Conservation (phyloP, 2,797 vertebrate genomes). For the Pangasius mekongensis region DNA sequence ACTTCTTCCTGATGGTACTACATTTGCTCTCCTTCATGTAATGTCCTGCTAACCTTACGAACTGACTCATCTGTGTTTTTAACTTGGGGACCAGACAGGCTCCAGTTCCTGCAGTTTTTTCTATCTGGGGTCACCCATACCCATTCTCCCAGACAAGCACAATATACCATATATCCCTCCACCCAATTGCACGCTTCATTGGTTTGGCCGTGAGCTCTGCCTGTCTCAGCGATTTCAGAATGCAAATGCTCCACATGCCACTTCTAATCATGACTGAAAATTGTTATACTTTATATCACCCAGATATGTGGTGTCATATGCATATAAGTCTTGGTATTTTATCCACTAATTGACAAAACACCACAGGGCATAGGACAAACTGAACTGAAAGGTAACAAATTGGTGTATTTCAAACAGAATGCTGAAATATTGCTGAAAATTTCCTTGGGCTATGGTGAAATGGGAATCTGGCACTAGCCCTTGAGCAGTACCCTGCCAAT, state of each 20-base stretch:
- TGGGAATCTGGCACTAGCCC: neutral
- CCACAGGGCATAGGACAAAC: neutral
- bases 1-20: neutral
- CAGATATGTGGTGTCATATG: neutral
- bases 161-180: neutral
- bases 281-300: constrained; percentile 10
- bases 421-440: neutral
- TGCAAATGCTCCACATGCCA: constrained; percentile 5
- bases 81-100: neutral
- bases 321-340: neutral
- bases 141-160: neutral
- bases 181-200: neutral
- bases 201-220: neutral
- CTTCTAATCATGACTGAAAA: neutral
- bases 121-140: neutral
- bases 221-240: constrained; percentile 9
- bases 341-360: constrained; percentile 1
- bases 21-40: neutral
- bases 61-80: neutral
- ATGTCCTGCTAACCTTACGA: neutral
- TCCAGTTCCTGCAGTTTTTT: neutral
- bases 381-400: neutral
- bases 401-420: neutral
- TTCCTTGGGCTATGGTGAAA: neutral
- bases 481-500: neutral